Conservation (phyloP, 2,113 vertebrate species). For the Plecotus auritus region DNA sequence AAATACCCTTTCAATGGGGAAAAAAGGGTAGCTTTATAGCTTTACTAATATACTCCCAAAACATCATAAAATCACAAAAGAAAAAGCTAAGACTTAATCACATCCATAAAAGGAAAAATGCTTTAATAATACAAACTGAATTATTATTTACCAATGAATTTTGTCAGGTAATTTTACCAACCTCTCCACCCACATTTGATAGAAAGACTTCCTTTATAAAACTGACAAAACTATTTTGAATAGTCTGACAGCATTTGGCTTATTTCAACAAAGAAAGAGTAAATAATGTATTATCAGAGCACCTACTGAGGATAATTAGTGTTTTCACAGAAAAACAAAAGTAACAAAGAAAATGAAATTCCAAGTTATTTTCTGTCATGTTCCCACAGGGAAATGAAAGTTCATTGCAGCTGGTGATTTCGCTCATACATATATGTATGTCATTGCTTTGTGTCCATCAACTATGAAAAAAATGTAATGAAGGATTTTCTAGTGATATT, state of each 20-base stretch:
- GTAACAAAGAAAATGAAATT: not conserved
- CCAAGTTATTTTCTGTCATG: not conserved
- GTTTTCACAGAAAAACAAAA: slow-evolving; percentile 28
- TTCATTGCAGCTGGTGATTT: not conserved
- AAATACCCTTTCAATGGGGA: not conserved
- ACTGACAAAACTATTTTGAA: slow-evolving; percentile 39
- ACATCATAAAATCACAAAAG: slow-evolving; percentile 1
- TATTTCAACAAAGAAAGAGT: slow-evolving; percentile 34
- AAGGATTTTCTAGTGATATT: not conserved
- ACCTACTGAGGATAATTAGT: slow-evolving; percentile 36
- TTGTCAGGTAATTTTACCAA: slow-evolving; percentile 36
- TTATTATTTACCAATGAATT: slow-evolving; percentile 43
- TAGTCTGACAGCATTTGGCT: slow-evolving; percentile 8
- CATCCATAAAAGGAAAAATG: not conserved
- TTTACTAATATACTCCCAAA: not conserved
- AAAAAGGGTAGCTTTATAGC: not conserved
- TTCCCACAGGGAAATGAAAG: not conserved
- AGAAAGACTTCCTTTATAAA: slow-evolving; percentile 31
- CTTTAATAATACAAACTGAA: not conserved
- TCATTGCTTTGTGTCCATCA: not conserved
- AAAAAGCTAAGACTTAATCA: slow-evolving; percentile 1
- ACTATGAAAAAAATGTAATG: not conserved
- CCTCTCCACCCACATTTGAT: not conserved
- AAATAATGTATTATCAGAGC: slow-evolving; percentile 8
- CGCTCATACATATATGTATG: not conserved